A percentile compares a stretch with the other conserved stretches of the same genome.
These are phyloP conservation scores for Neotoxoptera formosana DNA, from an alignment of 1,140 invertebrate species.

Conservation along the genomic window DNA sequence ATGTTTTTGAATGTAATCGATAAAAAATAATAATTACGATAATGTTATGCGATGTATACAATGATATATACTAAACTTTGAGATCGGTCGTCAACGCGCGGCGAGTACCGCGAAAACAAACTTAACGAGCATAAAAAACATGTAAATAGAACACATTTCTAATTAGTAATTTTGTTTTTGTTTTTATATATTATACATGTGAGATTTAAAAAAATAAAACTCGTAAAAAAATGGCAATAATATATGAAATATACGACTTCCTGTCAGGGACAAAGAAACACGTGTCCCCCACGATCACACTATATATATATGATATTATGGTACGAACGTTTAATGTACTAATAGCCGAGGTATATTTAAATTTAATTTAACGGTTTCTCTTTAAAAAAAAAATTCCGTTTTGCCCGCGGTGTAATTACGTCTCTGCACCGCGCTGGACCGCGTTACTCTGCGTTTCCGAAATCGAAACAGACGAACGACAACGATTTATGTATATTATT, in stretches of 20 bases:
- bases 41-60: not conserved
- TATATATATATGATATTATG: not conserved
- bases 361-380: conserved; percentile 17
- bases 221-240: conserved; percentile 45
- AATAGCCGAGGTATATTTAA: conserved; percentile 11
- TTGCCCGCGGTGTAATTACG: not conserved
- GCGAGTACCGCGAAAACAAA: conserved; percentile 3
- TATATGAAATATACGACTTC: conserved; percentile 35
- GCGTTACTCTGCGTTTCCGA: not conserved
- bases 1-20: not conserved
- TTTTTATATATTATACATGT: not conserved
- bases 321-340: not conserved
- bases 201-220: not conserved
- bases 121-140: conserved; percentile 22
- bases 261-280: conserved; percentile 43
- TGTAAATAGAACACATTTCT: conserved; percentile 43
- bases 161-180: conserved; percentile 46
- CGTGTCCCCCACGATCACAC: not conserved
- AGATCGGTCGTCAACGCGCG: not conserved
- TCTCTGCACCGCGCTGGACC: not conserved
- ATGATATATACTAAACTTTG: not conserved
- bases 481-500: not conserved
- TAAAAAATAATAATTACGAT: not conserved
- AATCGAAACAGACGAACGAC: not conserved
- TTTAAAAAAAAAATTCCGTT: not conserved